phyloP scores from a whole-genome alignment of 2,888 invertebrate species.

The Bhutanitis thaidina region DNA sequence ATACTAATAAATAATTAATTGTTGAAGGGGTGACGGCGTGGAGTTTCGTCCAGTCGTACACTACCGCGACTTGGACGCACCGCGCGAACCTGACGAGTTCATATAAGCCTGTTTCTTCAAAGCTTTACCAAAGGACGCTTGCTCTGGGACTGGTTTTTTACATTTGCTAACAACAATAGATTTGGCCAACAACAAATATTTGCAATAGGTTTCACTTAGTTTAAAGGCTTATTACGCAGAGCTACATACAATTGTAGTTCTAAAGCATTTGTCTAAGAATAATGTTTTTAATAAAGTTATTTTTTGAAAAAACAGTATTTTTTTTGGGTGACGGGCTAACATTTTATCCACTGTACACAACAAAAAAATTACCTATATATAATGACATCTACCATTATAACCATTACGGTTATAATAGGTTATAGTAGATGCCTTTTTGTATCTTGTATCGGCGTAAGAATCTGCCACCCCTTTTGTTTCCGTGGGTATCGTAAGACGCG shows the following conservation, averaged over 20 bases:
- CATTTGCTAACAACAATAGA: not conserved
- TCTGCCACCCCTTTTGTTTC: too few species aligned
- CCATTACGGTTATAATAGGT: too few species aligned
- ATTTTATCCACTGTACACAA: not conserved
- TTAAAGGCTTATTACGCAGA: not conserved
- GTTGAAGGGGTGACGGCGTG: conserved; percentile 86
- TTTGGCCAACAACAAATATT: conserved; percentile 7
- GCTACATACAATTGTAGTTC: not conserved
- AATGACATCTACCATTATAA: too few species aligned
- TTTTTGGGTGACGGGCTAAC: not conserved
- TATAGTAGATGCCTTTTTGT: too few species aligned
- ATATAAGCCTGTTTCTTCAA: conserved; percentile 68
- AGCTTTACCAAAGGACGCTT: conserved; percentile 35
- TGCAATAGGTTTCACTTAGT: not conserved
- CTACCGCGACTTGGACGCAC: conserved; percentile 96
- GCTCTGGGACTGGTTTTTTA: conserved; percentile 25
- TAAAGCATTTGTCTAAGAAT: not conserved
- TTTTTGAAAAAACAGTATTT: conserved; percentile 17
- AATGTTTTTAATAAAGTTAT: conserved; percentile 21
- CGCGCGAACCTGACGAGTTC: conserved; percentile 93
- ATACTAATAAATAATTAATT: conserved; percentile 47
- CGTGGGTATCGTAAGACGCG: too few species aligned
- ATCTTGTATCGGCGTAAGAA: too few species aligned
- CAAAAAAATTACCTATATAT: too few species aligned
- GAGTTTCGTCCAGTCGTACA: conserved; percentile 94